phyloP scores from a whole-genome alignment of 1,140 invertebrate genomes.

The Subanguina moxae region DNA sequence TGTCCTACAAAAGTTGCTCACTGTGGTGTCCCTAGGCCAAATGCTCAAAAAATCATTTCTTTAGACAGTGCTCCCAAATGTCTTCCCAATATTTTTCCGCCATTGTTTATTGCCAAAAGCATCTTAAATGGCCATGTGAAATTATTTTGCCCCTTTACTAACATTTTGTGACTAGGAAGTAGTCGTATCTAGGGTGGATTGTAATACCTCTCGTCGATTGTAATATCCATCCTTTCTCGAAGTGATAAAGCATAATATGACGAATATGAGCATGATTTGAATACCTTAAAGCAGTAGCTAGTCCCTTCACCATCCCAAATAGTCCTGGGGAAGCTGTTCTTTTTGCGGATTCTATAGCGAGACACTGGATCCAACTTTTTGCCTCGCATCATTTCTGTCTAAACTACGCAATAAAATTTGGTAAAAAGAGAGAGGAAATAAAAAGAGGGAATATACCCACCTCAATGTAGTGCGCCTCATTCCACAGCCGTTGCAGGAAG shows the following conservation, averaged over 20 bases:
- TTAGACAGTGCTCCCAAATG: too few species aligned
- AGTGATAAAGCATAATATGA: too few species aligned
- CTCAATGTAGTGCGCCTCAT: slow-evolving; percentile 66
- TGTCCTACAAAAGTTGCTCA: too few species aligned
- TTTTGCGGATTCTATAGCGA: slow-evolving; percentile 90
- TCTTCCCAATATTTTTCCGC: too few species aligned
- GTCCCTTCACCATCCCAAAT: slow-evolving; percentile 99
- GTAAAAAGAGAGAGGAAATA: neutral
- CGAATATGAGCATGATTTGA: too few species aligned
- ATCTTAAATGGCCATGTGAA: neutral
- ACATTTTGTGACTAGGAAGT: neutral
- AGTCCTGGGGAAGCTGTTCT: slow-evolving; percentile 89
- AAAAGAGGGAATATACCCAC: slow-evolving; percentile 57
- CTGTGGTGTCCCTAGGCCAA: too few species aligned
- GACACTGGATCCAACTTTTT: slow-evolving; percentile 83
- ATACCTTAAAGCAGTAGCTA: slow-evolving; percentile 83
- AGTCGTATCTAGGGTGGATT: too few species aligned
- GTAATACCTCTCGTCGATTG: too few species aligned
- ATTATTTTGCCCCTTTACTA: neutral
- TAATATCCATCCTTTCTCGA: too few species aligned
- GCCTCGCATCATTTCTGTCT: slow-evolving; percentile 75
- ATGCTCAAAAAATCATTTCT: too few species aligned
- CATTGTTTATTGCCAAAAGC: too few species aligned
- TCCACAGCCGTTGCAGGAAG: slow-evolving; percentile 79
- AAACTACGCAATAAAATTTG: slow-evolving; percentile 22